Evolutionary conservation across 2,888 invertebrate species (phyloP).

Genomic region (Muscina levida): DNA sequence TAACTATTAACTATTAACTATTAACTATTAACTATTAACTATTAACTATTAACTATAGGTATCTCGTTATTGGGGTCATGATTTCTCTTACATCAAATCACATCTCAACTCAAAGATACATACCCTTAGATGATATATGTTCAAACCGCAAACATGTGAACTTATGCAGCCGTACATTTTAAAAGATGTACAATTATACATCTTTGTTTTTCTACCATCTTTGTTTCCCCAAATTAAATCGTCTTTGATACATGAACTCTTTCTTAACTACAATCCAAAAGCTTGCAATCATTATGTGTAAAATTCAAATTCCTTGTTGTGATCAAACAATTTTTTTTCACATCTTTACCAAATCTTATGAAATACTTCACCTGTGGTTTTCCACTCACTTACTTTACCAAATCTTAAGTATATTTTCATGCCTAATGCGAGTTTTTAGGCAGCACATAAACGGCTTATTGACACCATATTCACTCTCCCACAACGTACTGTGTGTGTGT

Average conservation of each 20-base stretch:
- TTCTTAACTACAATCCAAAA: neutral
- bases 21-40: no score
- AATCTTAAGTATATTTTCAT: constrained; percentile 68
- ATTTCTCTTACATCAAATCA: no score
- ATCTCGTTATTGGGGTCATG: no score
- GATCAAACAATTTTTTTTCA: constrained; percentile 6
- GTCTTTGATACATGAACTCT: constrained; percentile 57
- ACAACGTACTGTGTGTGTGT: no score
- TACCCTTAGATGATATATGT: no score
- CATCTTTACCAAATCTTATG: constrained; percentile 43
- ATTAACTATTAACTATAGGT: no score
- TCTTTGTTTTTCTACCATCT: neutral
- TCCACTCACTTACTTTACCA: constrained; percentile 53
- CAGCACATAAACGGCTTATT: constrained; percentile 69
- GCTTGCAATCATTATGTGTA: neutral
- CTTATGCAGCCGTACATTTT: no score
- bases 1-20: no score
- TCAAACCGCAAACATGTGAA: no score
- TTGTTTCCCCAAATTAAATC: constrained; percentile 34
- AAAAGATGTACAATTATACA: no score
- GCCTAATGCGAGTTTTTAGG: constrained; percentile 54
- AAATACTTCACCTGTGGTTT: constrained; percentile 57
- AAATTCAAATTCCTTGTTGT: neutral
- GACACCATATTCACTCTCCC: constrained; percentile 68
- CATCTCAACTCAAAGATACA: no score